These are phyloP conservation scores for Hydrocynus forskahlii DNA, from an alignment of 2,797 vertebrate genomes.

Conservation along the genomic window DNA sequence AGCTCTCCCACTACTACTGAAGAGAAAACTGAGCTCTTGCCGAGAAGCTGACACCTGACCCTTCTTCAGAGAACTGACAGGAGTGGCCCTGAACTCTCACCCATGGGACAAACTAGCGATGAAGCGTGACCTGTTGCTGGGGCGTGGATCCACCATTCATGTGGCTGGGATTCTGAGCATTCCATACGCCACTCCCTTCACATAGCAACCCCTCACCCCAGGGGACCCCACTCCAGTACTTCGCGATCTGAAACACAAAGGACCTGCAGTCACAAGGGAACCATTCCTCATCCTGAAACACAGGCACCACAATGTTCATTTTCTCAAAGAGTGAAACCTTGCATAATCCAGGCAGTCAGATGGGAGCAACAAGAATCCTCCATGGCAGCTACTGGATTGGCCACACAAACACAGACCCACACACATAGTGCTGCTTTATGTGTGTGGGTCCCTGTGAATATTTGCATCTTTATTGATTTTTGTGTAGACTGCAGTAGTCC, in stretches of 20 bases:
- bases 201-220: conserved; percentile 22
- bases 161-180: conserved; percentile 57
- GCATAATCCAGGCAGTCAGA: not conserved
- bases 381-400: not conserved
- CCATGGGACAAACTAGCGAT: conserved; percentile 67
- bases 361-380: not conserved
- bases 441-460: not conserved
- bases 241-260: conserved; percentile 23
- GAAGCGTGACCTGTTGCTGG: conserved; percentile 71
- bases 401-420: not conserved
- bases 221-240: conserved; percentile 28
- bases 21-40: conserved; percentile 70
- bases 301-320: conserved; percentile 3
- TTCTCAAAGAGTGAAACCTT: conserved; percentile 11
- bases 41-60: conserved; percentile 74
- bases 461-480: conserved; percentile 48
- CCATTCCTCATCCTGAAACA: conserved; percentile 25
- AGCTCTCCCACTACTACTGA: conserved; percentile 58
- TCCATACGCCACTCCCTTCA: conserved; percentile 47
- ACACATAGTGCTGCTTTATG: conserved; percentile 45
- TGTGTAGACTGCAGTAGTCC: not conserved
- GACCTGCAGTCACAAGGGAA: conserved; percentile 15
- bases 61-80: conserved; percentile 75
- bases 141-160: conserved; percentile 51
- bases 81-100: conserved; percentile 74